A percentile compares a stretch with the other conserved stretches of the same genome.
These are phyloP conservation scores for Drosophila falleni DNA, from an alignment of 2,888 invertebrate genomes.

Conservation along the genomic window DNA sequence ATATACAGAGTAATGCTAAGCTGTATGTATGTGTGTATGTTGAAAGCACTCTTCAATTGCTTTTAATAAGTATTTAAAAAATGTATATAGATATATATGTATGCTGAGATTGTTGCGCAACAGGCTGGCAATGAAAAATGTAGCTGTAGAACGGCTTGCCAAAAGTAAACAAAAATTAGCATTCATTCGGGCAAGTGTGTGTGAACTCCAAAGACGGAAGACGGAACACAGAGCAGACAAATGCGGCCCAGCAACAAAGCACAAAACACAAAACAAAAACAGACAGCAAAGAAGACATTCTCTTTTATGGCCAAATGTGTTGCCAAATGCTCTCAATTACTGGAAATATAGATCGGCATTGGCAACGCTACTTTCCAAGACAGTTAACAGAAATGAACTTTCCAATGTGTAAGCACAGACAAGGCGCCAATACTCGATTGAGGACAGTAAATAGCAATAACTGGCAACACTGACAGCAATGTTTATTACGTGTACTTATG, in stretches of 20 bases:
- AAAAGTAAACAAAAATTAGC: conserved; percentile 67
- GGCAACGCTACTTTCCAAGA: conserved; percentile 5
- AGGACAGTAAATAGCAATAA: conserved; percentile 12
- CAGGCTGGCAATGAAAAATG: conserved; percentile 26
- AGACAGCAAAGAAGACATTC: neutral
- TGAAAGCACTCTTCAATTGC: neutral
- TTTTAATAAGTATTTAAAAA: neutral
- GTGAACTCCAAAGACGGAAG: conserved; percentile 37
- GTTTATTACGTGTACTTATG: conserved; percentile 7
- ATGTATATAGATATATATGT: no score
- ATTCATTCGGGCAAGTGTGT: conserved; percentile 55
- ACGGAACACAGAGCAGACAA: conserved; percentile 16
- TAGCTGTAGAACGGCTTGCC: conserved; percentile 43
- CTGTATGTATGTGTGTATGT: neutral
- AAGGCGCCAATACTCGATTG: conserved; percentile 2
- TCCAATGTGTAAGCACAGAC: neutral
- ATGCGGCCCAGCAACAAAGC: neutral
- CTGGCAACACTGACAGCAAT: neutral
- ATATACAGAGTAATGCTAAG: neutral
- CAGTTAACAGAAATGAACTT: neutral
- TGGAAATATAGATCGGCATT: neutral
- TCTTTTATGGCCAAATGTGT: neutral
- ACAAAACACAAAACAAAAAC: conserved; percentile 1
- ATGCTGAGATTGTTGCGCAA: conserved; percentile 25
- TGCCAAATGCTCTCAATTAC: neutral